Percentiles rank a stretch among this genome's conserved stretches.
Evolutionary conservation across 2,113 vertebrate genomes (phyloP).

Genomic region (Oxygymnocypris stewartii): DNA sequence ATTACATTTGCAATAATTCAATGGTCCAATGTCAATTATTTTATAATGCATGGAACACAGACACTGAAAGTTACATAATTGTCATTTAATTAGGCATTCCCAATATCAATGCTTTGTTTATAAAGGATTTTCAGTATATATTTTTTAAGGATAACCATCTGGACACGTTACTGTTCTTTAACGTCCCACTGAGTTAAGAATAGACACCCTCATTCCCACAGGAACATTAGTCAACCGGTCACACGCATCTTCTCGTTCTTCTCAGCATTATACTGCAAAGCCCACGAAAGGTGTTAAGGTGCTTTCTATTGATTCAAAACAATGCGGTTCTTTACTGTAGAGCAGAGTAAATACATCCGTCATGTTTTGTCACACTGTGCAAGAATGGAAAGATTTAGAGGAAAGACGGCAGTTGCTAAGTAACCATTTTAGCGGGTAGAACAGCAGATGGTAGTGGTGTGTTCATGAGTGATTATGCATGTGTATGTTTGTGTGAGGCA

Average conservation of each 20-base stretch:
- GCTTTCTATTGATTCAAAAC: conserved; percentile 36
- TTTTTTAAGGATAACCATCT: background rate
- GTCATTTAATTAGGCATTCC: background rate
- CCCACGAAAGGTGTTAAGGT: conserved; percentile 11
- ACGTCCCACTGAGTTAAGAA: conserved; percentile 11
- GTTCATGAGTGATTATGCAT: conserved; percentile 35
- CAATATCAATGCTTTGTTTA: background rate
- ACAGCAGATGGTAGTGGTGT: conserved; percentile 59
- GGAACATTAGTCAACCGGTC: conserved; percentile 14
- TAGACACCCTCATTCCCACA: background rate
- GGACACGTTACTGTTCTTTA: background rate
- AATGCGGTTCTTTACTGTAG: conserved; percentile 31
- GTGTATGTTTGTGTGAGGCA: background rate
- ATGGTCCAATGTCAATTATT: background rate
- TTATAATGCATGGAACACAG: background rate
- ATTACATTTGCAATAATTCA: background rate
- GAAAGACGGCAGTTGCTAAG: conserved; percentile 61
- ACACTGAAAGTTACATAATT: background rate
- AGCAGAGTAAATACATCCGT: conserved; percentile 48
- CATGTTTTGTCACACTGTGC: conserved; percentile 25
- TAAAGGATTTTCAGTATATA: background rate
- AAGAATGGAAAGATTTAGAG: conserved; percentile 44
- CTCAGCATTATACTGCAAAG: background rate
- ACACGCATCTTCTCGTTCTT: background rate
- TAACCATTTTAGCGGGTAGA: conserved; percentile 59